Evolutionary conservation across 2,888 invertebrate genomes (phyloP).

Genomic region (Alsophila aescularia): DNA sequence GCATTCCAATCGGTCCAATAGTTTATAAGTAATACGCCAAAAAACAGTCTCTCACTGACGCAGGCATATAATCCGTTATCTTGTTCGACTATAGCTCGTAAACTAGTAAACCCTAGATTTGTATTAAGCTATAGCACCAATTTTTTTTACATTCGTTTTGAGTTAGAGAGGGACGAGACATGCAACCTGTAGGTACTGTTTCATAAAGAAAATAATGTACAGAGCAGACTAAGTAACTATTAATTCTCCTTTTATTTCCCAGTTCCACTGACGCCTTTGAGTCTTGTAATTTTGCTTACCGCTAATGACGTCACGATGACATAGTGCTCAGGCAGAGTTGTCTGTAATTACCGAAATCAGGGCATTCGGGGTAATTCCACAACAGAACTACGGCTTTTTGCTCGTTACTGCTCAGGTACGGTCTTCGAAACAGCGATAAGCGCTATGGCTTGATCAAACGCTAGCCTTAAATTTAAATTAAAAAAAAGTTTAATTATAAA

Average conservation of each 20-base stretch:
- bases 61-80: too few relatives aligned
- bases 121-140: too few relatives aligned
- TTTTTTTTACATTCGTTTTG: too few relatives aligned
- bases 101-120: too few relatives aligned
- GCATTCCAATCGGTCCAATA: too few relatives aligned
- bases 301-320: conserved; percentile 81
- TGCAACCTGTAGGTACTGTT: neutral
- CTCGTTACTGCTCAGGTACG: conserved; percentile 61
- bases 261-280: conserved; percentile 24
- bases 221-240: neutral
- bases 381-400: conserved; percentile 71
- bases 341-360: conserved; percentile 79
- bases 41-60: too few relatives aligned
- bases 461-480: too few relatives aligned
- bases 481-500: too few relatives aligned
- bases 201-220: neutral
- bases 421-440: conserved; percentile 33
- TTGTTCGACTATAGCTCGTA: too few relatives aligned
- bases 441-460: neutral
- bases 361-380: conserved; percentile 64
- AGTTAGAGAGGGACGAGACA: too few relatives aligned
- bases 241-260: neutral
- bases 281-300: conserved; percentile 71
- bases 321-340: conserved; percentile 72
- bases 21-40: too few relatives aligned